Base-by-base conservation (phyloP, 1,140 invertebrate species). In the Rhizoglyphus robini region DNA sequence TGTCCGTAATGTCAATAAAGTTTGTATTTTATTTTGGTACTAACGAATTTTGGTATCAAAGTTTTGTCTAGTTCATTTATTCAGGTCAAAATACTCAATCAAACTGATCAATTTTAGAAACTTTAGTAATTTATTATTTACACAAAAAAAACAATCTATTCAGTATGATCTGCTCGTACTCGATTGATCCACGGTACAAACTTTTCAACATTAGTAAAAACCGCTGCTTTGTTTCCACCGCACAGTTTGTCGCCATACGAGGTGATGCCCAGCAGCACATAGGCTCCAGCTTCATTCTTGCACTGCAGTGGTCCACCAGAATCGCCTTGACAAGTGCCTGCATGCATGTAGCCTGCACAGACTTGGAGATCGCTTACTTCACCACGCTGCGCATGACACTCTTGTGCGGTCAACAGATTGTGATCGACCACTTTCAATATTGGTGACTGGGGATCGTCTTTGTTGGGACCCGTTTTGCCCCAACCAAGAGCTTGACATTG, bases 101-200 rank as follows among this genome's bases (percentile, higher is more conserved):
- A n/a, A n/a, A n/a, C n/a, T n/a, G n/a, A n/a, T n/a, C n/a, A n/a
- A n/a, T n/a, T n/a, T n/a, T n/a, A n/a, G n/a, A n/a, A n/a, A n/a
- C n/a, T n/a, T n/a, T n/a, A n/a, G n/a, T n/a, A n/a, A n/a, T n/a
- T n/a, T n/a, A n/a, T n/a, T n/a, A n/a, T n/a, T n/a, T n/a, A n/a
- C n/a, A n/a, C n/a, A n/a, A n/a, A n/a, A n/a, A n/a, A n/a, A n/a
- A n/a, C n/a, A n/a, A n/a, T n/a, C n/a, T n/a, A n/a, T n/a, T n/a
- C n/a, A n/a, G n/a, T n/a, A n/a, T n/a, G n/a, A n/a, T n/a, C n/a
- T n/a, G n/a, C n/a, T n/a, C n/a, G n/a, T n/a, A n/a, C n/a, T n/a
- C n/a, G n/a, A n/a, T 60, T 60, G 5, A 60, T 60, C 58, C 58
- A 60, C n/a, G n/a, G n/a, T 20, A 60, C 23, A 29, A 8, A 60